Percentiles rank a stretch among this genome's conserved stretches.
These are phyloP conservation scores for Heterotilapia buettikoferi DNA, from an alignment of 2,113 vertebrate genomes.

Conservation along the genomic window DNA sequence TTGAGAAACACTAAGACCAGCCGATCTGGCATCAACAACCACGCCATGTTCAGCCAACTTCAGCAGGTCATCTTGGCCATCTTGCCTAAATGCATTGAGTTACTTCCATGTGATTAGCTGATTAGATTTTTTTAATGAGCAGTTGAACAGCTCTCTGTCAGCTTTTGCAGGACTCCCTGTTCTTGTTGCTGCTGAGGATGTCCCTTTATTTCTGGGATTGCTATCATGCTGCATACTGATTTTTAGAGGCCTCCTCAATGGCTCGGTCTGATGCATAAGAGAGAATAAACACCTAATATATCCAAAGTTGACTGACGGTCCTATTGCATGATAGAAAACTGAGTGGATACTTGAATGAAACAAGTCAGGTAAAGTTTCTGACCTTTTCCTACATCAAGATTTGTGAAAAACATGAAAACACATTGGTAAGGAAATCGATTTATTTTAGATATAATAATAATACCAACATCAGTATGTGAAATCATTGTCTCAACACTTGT, in stretches of 20 bases:
- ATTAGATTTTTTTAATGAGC: neutral
- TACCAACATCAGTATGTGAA: neutral
- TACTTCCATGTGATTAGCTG: neutral
- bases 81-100: neutral
- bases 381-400: neutral
- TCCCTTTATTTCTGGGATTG: neutral
- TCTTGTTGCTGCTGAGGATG: neutral
- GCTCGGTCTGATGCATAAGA: neutral
- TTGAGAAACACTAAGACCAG: neutral
- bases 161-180: neutral
- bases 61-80: neutral
- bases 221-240: neutral
- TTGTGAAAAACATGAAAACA: neutral
- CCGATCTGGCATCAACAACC: neutral
- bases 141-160: neutral
- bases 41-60: neutral
- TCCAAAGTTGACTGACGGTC: neutral
- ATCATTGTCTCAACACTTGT: neutral
- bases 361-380: neutral
- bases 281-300: neutral
- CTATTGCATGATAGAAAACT: neutral
- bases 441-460: neutral
- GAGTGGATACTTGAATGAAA: neutral
- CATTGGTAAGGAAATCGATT: neutral
- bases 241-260: neutral